Conservation (phyloP, 2,113 vertebrate genomes). For the Paratilapia polleni region DNA sequence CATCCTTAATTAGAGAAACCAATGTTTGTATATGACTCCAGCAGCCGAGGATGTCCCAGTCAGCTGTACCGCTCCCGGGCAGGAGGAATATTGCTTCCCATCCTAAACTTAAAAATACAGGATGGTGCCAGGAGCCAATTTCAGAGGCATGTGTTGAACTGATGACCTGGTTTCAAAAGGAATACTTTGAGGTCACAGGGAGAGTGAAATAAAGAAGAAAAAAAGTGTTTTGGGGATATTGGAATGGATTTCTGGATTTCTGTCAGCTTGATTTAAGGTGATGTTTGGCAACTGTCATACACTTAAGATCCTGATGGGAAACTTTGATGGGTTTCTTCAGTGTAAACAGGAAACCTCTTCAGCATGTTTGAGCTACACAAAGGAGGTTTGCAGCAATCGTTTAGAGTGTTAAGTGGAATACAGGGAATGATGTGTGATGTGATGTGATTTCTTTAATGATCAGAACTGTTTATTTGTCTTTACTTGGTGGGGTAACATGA, state of each 20-base stretch:
- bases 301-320: not conserved
- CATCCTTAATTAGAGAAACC: conserved; percentile 35
- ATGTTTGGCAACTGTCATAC: not conserved
- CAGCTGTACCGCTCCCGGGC: conserved; percentile 4
- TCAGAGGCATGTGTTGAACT: conserved; percentile 48
- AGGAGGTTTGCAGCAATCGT: not conserved
- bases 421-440: not conserved
- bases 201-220: not conserved
- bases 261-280: not conserved
- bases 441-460: not conserved
- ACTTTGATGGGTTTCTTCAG: not conserved
- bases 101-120: conserved; percentile 49
- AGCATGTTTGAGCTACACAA: not conserved
- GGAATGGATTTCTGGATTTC: not conserved
- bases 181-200: conserved; percentile 11
- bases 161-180: conserved; percentile 34
- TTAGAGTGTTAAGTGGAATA: not conserved
- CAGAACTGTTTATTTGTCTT: too few species aligned
- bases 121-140: conserved; percentile 30
- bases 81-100: conserved; percentile 30
- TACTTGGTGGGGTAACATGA: too few species aligned
- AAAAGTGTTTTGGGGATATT: not conserved
- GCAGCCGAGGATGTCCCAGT: conserved; percentile 26
- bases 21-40: conserved; percentile 35
- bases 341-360: not conserved